Evolutionary conservation across 2,797 vertebrate genomes (phyloP), one percentile per base, ranked within the genome.

Genomic region (Typhlichthys eigenmanni): DNA sequence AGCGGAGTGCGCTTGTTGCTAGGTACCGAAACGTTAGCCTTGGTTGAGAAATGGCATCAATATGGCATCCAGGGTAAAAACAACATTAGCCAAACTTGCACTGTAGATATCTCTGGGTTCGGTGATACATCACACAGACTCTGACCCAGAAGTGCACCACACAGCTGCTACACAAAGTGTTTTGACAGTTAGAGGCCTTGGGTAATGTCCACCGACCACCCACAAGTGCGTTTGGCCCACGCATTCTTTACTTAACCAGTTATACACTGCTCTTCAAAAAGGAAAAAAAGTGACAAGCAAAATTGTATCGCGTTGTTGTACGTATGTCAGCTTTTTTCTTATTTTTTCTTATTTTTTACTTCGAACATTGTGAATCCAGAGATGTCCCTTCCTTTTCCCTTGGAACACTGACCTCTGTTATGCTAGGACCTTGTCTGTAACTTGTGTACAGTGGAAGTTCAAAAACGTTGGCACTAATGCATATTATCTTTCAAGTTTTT

Each of bases 381-480:
- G 84, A 86, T 88, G 80, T 91, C 82, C 76, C 71, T 82, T 65
- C 73, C 60, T 51, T 70, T 72, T 60, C 76, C 81, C 82, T 86
- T 88, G 81, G 89, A 88, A 91, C 85, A 87, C 90, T 91, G 91
- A 92, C 92, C 91, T 92, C 89, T 34, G 55, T 46, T 46, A 57
- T 38, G 13, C 60, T 69, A 59, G 65, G 62, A 43, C 43, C 54
- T 57, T 56, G 50, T 62, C 54, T 19, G 70, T 50, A 48, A 62
- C 56, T 54, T 34, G 12, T 62, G 55, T 64, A n/a, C 53, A 16
- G 46, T 53, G 74, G 75, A 87, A 88, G 85, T 90, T 91, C 78
- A 88, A 82, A 85, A 92, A 88, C 87, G 89, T 91, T 88, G 91
- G 93, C 93, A 92, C 92, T 93, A 92, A 92, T 91, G 69, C 90